Percentiles rank a stretch among this genome's conserved stretches.
phyloP scores from a whole-genome alignment of 2,113 vertebrate genomes.

The Chloroceryle aenea region DNA sequence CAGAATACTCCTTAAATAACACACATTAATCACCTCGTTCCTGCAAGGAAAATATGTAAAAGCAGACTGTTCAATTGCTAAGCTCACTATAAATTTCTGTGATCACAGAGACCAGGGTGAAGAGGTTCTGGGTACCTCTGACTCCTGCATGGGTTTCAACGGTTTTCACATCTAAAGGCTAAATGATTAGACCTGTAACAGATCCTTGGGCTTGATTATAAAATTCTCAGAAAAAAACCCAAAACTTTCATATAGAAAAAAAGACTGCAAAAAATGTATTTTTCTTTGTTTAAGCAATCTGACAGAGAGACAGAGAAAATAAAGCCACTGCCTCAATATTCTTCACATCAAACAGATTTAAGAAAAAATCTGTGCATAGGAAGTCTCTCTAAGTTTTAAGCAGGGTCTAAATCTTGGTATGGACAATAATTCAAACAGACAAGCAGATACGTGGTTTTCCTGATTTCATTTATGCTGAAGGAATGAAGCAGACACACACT shows the following conservation, averaged over 20 bases:
- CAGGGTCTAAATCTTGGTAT: background rate
- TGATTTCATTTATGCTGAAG: conserved; percentile 24
- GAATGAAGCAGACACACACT: background rate
- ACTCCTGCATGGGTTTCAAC: background rate
- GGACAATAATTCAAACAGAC: conserved; percentile 33
- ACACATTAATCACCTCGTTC: conserved; percentile 2
- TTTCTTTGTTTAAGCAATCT: conserved; percentile 42
- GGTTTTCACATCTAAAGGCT: background rate
- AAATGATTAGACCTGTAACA: background rate
- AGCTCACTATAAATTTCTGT: background rate
- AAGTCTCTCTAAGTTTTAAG: conserved; percentile 3
- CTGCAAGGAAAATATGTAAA: background rate
- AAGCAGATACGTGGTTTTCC: conserved; percentile 9
- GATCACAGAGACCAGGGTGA: background rate
- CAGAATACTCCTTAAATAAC: background rate
- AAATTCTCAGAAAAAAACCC: background rate
- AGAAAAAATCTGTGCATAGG: background rate
- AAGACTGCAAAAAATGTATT: background rate
- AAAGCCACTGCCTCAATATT: background rate
- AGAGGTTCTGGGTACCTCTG: background rate
- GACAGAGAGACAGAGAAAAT: background rate
- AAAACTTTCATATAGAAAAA: background rate
- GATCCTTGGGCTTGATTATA: background rate
- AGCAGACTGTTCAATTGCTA: background rate
- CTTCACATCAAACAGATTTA: background rate